Conservation (phyloP, 2,888 invertebrate genomes). For the Polydrusus cervinus region DNA sequence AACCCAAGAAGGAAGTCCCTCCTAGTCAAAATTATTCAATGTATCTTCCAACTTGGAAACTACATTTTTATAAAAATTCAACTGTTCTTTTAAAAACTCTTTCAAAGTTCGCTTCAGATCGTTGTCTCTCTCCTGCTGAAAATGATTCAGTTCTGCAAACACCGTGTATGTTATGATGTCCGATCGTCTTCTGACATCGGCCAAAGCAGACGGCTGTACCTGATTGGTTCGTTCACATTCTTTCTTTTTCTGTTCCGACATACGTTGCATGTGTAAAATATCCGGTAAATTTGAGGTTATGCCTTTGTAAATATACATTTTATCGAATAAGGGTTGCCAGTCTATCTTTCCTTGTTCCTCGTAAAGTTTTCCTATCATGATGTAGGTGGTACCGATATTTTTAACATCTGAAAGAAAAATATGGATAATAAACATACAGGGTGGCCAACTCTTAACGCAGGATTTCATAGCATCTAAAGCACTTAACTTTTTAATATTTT, state of each 20-base stretch:
- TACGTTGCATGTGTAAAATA: conserved; percentile 91
- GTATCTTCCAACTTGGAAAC: conserved; percentile 82
- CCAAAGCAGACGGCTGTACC: conserved; percentile 86
- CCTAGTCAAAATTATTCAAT: conserved; percentile 69
- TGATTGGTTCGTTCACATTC: conserved; percentile 90
- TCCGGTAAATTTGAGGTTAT: conserved; percentile 93
- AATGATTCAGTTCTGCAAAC: conserved; percentile 95
- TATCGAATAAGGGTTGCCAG: conserved; percentile 93
- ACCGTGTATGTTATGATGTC: conserved; percentile 95
- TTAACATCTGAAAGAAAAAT: conserved; percentile 71
- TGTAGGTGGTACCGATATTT: conserved; percentile 91
- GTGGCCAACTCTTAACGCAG: too few species aligned
- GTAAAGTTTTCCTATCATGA: conserved; percentile 90
- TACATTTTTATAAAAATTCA: conserved; percentile 91
- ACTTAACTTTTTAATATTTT: too few species aligned
- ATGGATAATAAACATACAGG: too few species aligned
- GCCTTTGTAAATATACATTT: conserved; percentile 95
- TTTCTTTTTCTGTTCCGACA: conserved; percentile 89
- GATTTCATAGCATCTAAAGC: too few species aligned
- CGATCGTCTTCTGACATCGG: conserved; percentile 87
- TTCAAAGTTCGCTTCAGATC: conserved; percentile 92
- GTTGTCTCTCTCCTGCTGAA: conserved; percentile 88
- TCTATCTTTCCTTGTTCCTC: conserved; percentile 93
- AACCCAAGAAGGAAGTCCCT: too few species aligned
- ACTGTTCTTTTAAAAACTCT: conserved; percentile 90